Evolutionary conservation across 2,113 vertebrate species (phyloP).

Genomic region (Grammomys dolichurus): DNA sequence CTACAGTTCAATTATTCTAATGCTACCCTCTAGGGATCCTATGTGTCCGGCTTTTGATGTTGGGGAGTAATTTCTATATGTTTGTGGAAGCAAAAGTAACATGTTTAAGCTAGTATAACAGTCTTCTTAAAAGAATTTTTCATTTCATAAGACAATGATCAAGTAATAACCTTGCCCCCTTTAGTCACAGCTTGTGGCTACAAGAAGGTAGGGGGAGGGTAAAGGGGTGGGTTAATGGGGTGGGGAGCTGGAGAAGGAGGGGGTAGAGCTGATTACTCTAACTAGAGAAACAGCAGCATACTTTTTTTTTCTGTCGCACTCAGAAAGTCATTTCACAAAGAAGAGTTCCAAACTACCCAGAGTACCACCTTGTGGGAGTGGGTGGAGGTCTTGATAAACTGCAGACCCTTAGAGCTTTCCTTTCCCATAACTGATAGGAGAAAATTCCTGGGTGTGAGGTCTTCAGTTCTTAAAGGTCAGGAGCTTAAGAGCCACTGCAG

Average conservation of each 20-base stretch:
- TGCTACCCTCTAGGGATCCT: neutral
- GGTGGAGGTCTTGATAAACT: neutral
- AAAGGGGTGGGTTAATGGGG: too few relatives aligned
- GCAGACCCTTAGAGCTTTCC: neutral
- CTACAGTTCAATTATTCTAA: slow-evolving; percentile 19
- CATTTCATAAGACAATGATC: slow-evolving; percentile 33
- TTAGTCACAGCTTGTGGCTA: neutral
- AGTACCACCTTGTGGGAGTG: neutral
- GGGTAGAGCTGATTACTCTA: neutral
- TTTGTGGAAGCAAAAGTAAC: slow-evolving; percentile 53
- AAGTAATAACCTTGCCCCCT: neutral
- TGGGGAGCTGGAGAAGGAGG: neutral
- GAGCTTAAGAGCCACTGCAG: neutral
- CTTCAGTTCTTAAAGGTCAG: neutral
- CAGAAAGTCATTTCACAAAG: neutral
- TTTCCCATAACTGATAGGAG: neutral
- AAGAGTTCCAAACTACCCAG: neutral
- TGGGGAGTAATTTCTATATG: slow-evolving; percentile 51
- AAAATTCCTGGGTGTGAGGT: neutral
- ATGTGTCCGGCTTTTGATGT: slow-evolving; percentile 17
- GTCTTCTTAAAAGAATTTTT: slow-evolving; percentile 17
- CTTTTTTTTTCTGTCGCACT: neutral
- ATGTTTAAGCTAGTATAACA: slow-evolving; percentile 29
- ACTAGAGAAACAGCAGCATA: neutral
- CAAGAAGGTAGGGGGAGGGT: neutral